phyloP scores from a whole-genome alignment of 2,113 vertebrate species.

The Monopterus albus region DNA sequence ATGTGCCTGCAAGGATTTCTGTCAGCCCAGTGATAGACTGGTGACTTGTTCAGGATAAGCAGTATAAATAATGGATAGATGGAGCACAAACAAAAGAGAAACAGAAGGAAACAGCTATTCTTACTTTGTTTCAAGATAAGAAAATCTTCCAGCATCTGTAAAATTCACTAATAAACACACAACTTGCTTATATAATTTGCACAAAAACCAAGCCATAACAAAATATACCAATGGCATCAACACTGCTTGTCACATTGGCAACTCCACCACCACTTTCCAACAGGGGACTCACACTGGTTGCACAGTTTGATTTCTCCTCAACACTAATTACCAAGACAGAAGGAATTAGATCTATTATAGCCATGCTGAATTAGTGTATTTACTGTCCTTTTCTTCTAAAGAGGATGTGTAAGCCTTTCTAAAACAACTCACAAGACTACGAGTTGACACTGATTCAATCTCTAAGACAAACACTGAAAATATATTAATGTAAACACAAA shows the following conservation, averaged over 20 bases:
- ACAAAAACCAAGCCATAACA: too few species aligned
- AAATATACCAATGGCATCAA: background rate
- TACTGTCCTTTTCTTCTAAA: background rate
- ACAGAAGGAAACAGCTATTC: too few species aligned
- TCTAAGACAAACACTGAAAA: slow-evolving; percentile 30
- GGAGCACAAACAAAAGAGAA: too few species aligned
- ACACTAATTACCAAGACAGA: too few species aligned
- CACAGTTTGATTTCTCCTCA: background rate
- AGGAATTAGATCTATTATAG: background rate
- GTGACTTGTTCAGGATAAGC: too few species aligned
- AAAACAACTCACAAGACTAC: slow-evolving; percentile 10
- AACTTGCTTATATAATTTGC: too few species aligned
- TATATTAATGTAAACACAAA: background rate
- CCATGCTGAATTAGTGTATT: background rate
- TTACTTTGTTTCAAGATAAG: too few species aligned
- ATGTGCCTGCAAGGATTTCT: too few species aligned
- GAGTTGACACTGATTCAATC: slow-evolving; percentile 16
- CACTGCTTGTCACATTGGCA: background rate
- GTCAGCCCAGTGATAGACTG: too few species aligned
- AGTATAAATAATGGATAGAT: too few species aligned
- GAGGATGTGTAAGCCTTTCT: slow-evolving; percentile 27
- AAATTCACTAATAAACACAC: too few species aligned
- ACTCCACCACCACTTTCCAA: background rate
- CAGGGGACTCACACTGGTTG: background rate
- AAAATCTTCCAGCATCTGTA: too few species aligned